These are phyloP conservation scores for Blastomussa wellsi DNA, from an alignment of 92 coral and sea anemone species.

Conservation along the genomic window DNA sequence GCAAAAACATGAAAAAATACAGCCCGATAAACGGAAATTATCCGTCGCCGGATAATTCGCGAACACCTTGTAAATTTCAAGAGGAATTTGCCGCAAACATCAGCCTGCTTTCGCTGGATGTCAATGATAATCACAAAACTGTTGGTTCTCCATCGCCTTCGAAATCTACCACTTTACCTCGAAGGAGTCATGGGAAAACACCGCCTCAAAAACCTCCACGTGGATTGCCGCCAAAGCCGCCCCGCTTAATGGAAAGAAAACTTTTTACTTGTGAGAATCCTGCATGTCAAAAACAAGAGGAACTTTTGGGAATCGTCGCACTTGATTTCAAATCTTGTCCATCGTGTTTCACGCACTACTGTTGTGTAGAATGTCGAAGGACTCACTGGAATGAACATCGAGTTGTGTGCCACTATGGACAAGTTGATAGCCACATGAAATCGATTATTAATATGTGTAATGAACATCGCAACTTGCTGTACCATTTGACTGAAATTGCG, in stretches of 20 bases:
- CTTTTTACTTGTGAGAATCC: constrained; percentile 90
- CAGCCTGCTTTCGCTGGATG: constrained; percentile 53
- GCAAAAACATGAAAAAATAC: constrained; percentile 27
- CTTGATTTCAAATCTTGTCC: constrained; percentile 94
- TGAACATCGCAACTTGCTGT: constrained; percentile 54
- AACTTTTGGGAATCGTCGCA: constrained; percentile 90
- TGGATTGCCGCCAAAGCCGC: constrained; percentile 94
- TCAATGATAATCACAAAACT: constrained; percentile 62
- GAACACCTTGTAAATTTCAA: constrained; percentile 27
- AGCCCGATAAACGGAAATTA: constrained; percentile 38
- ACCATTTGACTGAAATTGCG: constrained; percentile 76
- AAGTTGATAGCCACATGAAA: constrained; percentile 85
- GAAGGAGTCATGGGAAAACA: constrained; percentile 64
- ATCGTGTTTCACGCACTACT: constrained; percentile 95
- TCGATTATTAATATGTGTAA: constrained; percentile 74
- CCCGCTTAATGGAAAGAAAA: constrained; percentile 92
- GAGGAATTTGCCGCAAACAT: constrained; percentile 42
- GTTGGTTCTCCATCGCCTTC: constrained; percentile 38
- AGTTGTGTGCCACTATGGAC: constrained; percentile 86
- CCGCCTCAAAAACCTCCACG: constrained; percentile 93
- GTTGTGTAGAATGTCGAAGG: constrained; percentile 86
- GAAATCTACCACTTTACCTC: constrained; percentile 78
- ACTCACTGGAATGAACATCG: constrained; percentile 90
- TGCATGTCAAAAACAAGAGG: constrained; percentile 86
- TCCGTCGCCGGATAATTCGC: constrained; percentile 49